Evolutionary conservation across 2,797 vertebrate genomes (phyloP).

Genomic region (Aotus griseimembra): DNA sequence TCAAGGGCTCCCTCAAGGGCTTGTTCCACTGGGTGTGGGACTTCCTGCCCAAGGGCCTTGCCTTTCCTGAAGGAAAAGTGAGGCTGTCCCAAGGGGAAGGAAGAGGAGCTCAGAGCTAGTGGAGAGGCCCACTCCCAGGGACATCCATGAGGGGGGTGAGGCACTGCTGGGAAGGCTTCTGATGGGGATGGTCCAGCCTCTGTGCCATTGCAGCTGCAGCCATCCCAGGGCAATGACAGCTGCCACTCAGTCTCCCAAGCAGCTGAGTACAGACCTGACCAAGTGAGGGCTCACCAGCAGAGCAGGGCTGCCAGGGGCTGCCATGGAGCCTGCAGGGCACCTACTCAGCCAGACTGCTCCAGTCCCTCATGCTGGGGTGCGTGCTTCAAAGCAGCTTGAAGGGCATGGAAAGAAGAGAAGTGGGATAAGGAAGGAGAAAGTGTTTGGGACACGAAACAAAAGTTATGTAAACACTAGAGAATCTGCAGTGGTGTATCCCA

Average conservation of each 20-base stretch:
- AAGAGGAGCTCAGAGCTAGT: background rate
- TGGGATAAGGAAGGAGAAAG: background rate
- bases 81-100: conserved; percentile 6
- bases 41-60: conserved; percentile 51
- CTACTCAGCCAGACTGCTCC: background rate
- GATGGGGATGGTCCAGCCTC: background rate
- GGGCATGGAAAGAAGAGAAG: background rate
- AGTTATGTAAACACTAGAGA: background rate
- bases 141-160: background rate
- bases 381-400: no score
- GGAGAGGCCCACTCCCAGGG: background rate
- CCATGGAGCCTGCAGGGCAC: background rate
- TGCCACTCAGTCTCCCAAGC: fast-evolving
- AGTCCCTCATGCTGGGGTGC: fast-evolving
- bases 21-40: conserved; percentile 22
- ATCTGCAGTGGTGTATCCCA: background rate
- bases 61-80: conserved; percentile 67
- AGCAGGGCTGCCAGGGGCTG: background rate
- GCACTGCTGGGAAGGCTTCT: background rate
- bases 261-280: background rate
- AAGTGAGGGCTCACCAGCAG: background rate
- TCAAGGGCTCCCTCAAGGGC: background rate
- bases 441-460: background rate
- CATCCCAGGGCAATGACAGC: background rate
- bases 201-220: fast-evolving